Conservation (phyloP, 2,797 vertebrate genomes). For the Dendrocincla tyrannina region DNA sequence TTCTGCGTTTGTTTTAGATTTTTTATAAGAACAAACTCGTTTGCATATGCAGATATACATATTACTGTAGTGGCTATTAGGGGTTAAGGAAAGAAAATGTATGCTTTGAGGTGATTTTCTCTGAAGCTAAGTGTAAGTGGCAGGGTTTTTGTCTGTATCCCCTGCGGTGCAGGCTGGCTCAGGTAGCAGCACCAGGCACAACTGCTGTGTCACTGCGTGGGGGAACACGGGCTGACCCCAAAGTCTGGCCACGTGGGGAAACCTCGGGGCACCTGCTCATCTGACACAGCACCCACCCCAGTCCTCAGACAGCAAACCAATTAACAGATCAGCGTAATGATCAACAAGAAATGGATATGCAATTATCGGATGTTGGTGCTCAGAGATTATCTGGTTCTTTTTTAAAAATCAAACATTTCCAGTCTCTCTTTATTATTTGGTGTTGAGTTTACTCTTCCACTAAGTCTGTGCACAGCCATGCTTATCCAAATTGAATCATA, state of each 20-base stretch:
- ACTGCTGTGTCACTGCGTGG: background rate
- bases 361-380: background rate
- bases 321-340: accelerated
- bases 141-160: constrained; percentile 47
- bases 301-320: background rate
- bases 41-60: constrained; percentile 17
- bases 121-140: constrained; percentile 52
- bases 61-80: background rate
- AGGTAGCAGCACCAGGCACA: background rate
- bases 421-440: background rate
- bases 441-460: background rate
- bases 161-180: background rate
- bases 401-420: background rate
- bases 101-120: constrained; percentile 49
- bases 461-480: background rate
- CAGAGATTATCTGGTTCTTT: background rate
- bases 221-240: background rate
- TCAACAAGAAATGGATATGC: accelerated
- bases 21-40: constrained; percentile 37
- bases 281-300: background rate
- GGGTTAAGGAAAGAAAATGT: background rate
- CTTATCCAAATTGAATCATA: background rate
- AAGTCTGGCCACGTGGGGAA: background rate
- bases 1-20: constrained; percentile 46
- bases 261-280: background rate